Conservation (phyloP, 2,797 vertebrate genomes). For the Hippoglossus hippoglossus region DNA sequence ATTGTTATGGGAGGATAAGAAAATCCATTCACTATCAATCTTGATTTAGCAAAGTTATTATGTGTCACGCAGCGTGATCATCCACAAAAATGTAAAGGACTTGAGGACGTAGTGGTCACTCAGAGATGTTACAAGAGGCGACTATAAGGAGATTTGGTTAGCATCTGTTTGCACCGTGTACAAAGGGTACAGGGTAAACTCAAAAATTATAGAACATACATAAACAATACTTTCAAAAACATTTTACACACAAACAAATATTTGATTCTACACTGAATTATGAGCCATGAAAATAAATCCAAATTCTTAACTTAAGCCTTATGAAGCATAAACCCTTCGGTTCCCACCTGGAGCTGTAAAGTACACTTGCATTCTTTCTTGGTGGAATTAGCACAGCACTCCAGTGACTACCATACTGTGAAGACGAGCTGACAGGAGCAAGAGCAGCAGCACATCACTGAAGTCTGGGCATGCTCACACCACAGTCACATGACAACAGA, state of each 20-base stretch:
- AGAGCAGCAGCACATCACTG: slow-evolving; percentile 20
- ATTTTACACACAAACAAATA: background rate
- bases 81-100: too few species aligned
- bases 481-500: slow-evolving; percentile 50
- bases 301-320: background rate
- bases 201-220: too few species aligned
- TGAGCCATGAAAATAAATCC: background rate
- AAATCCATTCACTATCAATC: too few species aligned
- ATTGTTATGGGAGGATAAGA: too few species aligned
- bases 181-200: too few species aligned
- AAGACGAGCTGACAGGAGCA: slow-evolving; percentile 38
- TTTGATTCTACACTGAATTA: background rate
- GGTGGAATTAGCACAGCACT: slow-evolving; percentile 25
- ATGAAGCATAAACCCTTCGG: slow-evolving; percentile 22
- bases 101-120: too few species aligned
- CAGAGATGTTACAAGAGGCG: too few species aligned
- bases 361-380: slow-evolving; percentile 24
- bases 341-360: slow-evolving; percentile 22
- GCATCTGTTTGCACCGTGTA: too few species aligned
- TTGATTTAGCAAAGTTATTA: too few species aligned
- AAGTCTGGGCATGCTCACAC: slow-evolving; percentile 22
- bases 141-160: too few species aligned
- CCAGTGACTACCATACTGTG: slow-evolving; percentile 28
- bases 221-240: background rate
- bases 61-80: too few species aligned